Evolutionary conservation across 2,797 vertebrate species (phyloP).

Genomic region (Nothura maculosa): DNA sequence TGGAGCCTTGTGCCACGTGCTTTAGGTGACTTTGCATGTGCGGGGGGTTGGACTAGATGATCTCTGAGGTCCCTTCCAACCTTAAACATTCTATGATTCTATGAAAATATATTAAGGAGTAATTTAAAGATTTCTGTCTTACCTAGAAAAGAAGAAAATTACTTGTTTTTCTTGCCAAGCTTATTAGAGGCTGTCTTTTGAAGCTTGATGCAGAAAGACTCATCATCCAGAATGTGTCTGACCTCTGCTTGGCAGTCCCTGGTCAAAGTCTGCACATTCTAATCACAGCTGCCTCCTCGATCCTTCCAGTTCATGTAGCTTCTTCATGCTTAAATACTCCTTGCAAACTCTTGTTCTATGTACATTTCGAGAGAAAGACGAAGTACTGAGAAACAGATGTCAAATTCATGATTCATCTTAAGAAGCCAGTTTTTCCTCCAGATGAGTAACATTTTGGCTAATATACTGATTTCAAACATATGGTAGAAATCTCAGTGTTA

Average conservation of each 20-base stretch:
- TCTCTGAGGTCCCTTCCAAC: no score
- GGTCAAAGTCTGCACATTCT: background rate
- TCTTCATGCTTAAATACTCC: background rate
- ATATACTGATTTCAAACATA: background rate
- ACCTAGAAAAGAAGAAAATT: background rate
- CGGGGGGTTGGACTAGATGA: no score
- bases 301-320: background rate
- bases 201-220: background rate
- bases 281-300: background rate
- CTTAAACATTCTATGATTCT: no score
- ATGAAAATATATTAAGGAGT: fast-evolving
- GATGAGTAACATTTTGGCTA: background rate
- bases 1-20: no score
- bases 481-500: background rate
- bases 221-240: background rate
- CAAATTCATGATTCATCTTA: background rate
- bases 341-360: background rate
- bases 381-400: background rate
- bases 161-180: background rate
- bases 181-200: background rate
- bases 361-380: background rate
- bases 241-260: background rate
- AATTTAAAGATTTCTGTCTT: background rate
- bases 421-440: background rate
- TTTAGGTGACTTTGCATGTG: no score